phyloP scores from a whole-genome alignment of 2,888 invertebrate species.

The Phengaris arion region DNA sequence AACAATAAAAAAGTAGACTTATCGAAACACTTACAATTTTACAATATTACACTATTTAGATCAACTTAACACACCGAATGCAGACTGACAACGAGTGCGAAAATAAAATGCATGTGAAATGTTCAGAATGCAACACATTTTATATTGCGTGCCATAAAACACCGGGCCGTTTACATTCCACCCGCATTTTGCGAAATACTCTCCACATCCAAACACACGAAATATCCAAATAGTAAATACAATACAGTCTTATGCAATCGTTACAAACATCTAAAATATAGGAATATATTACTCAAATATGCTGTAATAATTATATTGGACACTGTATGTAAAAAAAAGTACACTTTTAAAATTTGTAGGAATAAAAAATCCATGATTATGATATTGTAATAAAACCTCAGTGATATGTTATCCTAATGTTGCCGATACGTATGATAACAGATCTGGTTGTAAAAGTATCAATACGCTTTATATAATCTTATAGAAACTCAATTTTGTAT shows the following conservation, averaged over 20 bases:
- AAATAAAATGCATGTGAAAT: slow-evolving; percentile 17
- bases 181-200: slow-evolving; percentile 16
- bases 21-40: not conserved
- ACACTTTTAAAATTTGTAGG: too few species aligned
- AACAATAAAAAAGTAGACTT: not conserved
- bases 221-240: slow-evolving; percentile 10
- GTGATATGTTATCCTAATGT: not conserved
- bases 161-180: not conserved
- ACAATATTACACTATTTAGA: not conserved
- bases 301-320: too few species aligned
- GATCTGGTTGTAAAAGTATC: not conserved
- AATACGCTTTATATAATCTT: not conserved
- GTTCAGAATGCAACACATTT: slow-evolving; percentile 22
- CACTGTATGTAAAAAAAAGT: too few species aligned
- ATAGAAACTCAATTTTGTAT: slow-evolving; percentile 8
- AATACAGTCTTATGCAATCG: not conserved
- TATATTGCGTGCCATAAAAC: slow-evolving; percentile 25
- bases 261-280: not conserved
- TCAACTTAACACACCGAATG: not conserved
- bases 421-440: not conserved
- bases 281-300: not conserved
- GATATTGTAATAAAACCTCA: too few species aligned
- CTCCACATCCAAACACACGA: not conserved
- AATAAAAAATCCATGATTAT: not conserved
- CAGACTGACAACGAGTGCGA: not conserved